phyloP scores from a whole-genome alignment of 2,113 vertebrate genomes.

The Ciconia maguari region DNA sequence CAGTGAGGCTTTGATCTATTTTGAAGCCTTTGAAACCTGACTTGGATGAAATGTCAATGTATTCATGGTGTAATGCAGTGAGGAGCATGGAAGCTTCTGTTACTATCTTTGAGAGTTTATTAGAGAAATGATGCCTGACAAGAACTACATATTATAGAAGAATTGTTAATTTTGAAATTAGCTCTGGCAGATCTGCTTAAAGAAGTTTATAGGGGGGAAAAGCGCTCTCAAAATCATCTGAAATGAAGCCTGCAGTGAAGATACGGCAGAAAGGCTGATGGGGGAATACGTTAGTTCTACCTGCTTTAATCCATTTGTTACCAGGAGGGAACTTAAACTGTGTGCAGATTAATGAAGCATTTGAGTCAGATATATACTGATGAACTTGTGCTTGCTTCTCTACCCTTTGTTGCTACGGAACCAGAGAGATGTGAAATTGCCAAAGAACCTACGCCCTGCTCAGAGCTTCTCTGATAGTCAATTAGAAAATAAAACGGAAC shows the following conservation, averaged over 20 bases:
- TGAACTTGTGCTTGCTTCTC: slow-evolving; percentile 2
- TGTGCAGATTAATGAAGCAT: slow-evolving; percentile 30
- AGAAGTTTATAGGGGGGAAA: slow-evolving; percentile 7
- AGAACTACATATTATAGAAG: neutral
- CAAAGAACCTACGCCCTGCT: neutral
- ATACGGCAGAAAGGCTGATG: neutral
- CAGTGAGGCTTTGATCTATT: slow-evolving; percentile 31
- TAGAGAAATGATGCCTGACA: slow-evolving; percentile 18
- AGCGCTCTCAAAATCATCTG: neutral
- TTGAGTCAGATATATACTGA: slow-evolving; percentile 8
- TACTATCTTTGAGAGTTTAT: slow-evolving; percentile 7
- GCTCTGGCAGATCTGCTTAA: neutral
- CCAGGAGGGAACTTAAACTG: neutral
- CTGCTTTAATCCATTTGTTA: slow-evolving; percentile 42
- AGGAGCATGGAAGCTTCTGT: neutral
- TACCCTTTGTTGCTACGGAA: neutral
- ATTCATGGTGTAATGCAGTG: neutral
- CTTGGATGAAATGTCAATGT: slow-evolving; percentile 46
- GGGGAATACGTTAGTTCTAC: slow-evolving; percentile 41
- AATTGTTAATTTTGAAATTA: slow-evolving; percentile 54
- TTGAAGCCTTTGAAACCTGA: slow-evolving; percentile 31
- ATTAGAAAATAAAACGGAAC: slow-evolving; percentile 40
- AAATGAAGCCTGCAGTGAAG: slow-evolving; percentile 39
- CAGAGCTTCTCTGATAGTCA: neutral
- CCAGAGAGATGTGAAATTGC: slow-evolving; percentile 25